Evolutionary conservation across 2,797 vertebrate genomes (phyloP).

Genomic region (Myiotriccus ornatus): DNA sequence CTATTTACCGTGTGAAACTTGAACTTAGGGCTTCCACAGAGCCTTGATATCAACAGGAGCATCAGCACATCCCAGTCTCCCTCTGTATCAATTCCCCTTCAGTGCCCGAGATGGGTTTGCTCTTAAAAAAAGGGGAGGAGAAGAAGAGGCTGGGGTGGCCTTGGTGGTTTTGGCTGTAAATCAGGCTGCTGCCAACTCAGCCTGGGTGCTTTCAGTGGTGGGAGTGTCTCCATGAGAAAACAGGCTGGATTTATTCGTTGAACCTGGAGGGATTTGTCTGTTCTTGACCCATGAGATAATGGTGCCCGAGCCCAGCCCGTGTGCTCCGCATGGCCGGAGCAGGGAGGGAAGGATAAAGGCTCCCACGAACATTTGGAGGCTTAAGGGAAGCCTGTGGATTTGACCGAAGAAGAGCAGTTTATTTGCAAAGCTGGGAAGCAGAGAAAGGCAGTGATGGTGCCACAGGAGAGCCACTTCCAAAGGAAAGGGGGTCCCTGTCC

Average conservation of each 20-base stretch:
- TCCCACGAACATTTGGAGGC: not conserved
- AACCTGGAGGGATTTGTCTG: not conserved
- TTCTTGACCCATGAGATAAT: not conserved
- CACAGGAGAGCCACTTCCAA: not conserved
- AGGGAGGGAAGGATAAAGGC: not conserved
- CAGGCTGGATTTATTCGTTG: not conserved
- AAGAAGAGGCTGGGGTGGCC: not conserved
- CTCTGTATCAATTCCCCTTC: not conserved
- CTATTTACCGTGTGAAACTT: not conserved
- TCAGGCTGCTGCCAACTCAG: not conserved
- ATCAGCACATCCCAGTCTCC: not conserved
- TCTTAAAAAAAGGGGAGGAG: not conserved
- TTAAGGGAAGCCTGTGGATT: not conserved
- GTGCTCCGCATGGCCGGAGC: fast-evolving
- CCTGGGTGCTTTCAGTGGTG: not conserved
- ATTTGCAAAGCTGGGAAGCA: not conserved
- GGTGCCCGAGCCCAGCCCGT: fast-evolving
- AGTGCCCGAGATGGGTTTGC: not conserved
- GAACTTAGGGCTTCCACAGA: not conserved
- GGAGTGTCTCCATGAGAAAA: slow-evolving; percentile 26
- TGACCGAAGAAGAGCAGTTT: not conserved
- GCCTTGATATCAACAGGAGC: not conserved
- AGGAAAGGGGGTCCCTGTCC: not conserved
- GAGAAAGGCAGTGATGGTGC: not conserved
- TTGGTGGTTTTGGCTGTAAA: not conserved